Conservation (phyloP, 2,113 vertebrate genomes). For the Typhlomys cinereus region DNA sequence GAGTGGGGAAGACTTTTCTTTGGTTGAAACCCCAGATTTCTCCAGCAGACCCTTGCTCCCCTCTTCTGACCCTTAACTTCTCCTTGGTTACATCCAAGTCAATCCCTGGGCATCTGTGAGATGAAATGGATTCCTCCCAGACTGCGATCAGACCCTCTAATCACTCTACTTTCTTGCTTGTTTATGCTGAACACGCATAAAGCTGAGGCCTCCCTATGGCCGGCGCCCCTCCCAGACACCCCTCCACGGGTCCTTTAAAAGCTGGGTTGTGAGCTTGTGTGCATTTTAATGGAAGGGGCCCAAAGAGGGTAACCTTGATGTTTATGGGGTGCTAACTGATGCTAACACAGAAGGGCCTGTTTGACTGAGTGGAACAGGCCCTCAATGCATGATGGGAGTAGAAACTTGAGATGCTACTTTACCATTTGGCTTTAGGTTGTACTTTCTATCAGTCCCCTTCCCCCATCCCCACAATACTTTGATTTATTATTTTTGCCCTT, state of each 20-base stretch:
- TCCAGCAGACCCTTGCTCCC: not conserved
- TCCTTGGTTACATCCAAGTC: not conserved
- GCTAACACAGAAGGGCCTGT: slow-evolving; percentile 37
- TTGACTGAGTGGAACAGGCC: not conserved
- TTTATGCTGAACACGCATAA: slow-evolving; percentile 17
- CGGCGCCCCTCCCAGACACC: not conserved
- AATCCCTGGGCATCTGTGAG: not conserved
- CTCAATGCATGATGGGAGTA: slow-evolving; percentile 31
- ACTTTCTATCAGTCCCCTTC: not conserved
- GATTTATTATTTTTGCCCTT: not conserved
- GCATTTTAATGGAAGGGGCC: slow-evolving; percentile 70
- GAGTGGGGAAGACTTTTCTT: not conserved
- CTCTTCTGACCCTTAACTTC: not conserved
- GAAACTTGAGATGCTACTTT: slow-evolving; percentile 42
- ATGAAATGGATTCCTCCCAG: slow-evolving; percentile 37
- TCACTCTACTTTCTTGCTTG: slow-evolving; percentile 58
- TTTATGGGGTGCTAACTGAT: slow-evolving; percentile 74
- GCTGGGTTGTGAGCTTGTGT: slow-evolving; percentile 26
- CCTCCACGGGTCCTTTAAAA: slow-evolving; percentile 41
- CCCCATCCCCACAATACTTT: too few relatives aligned
- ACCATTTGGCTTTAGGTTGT: not conserved
- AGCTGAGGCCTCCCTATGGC: not conserved
- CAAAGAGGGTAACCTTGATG: slow-evolving; percentile 72
- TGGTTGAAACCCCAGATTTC: not conserved
- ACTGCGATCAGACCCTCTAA: slow-evolving; percentile 55